Evolutionary conservation across 2,113 vertebrate species (phyloP), one percentile per base, ranked within the genome.

Genomic region (Poeciliopsis turrubarensis): DNA sequence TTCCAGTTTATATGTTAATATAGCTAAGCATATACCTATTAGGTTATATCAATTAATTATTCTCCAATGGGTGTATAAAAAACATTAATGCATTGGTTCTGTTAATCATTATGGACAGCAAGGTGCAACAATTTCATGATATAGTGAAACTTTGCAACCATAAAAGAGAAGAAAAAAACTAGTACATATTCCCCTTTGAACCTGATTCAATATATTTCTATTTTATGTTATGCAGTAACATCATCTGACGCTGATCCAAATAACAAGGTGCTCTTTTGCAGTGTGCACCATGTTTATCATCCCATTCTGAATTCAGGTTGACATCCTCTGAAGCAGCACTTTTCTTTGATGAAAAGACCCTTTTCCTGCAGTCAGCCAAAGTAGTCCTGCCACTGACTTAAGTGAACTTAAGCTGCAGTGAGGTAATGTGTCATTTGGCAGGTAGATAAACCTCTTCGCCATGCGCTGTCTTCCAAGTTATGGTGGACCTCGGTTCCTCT

Each of bases 361-460:
- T 80, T 78, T 83, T 77, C 78, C 76, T 65, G 30, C 70, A 77
- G 47, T 70, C 70, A 65, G 81, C 57, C 68, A 69, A 85, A 78
- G 73, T 63, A 65, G 79, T 77, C 70, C 62, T 73, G 72, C 75
- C 60, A 78, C 73, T 71, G 79, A 86, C 79, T 80, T 51, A 74
- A 86, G 74, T 80, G 68, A 75, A 82, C 79, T 87, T 69, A 79
- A 80, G 82, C 79, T 66, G 60, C 61, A 65, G 73, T 67, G 70
- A 79, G 72, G 86, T 86, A 90, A 85, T 86, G 77, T 86, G 90
- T 89, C 78, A 94, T 92, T 92, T 90, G 72, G 77, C 79, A 88
- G 83, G 84, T 90, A 93, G 91, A 91, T 90, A 93, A 92, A 80
- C 81, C 80, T 72, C 72, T 77, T 86, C 66, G 76, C 68, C 77